phyloP scores from a whole-genome alignment of 1,140 invertebrate species.

The Lerema accius region DNA sequence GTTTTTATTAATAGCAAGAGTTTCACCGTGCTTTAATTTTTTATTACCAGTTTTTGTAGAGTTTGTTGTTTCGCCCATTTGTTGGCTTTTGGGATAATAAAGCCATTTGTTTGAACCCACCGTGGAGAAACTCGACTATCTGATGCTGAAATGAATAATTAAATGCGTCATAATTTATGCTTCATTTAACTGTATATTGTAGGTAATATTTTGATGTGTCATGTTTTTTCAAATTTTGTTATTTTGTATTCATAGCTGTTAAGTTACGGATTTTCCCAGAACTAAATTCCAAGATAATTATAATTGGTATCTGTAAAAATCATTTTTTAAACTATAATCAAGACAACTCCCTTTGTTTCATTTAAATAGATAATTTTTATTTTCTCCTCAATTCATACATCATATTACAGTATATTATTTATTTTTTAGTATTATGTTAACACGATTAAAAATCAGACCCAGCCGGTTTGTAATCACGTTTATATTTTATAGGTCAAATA shows the following conservation, averaged over 20 bases:
- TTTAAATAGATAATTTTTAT: too few relatives aligned
- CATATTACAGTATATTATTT: too few relatives aligned
- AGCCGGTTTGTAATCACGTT: too few relatives aligned
- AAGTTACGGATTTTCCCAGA: too few relatives aligned
- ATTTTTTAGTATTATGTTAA: too few relatives aligned
- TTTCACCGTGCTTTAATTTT: slow-evolving; percentile 28
- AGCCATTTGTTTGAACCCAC: slow-evolving; percentile 27
- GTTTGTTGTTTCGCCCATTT: slow-evolving; percentile 32
- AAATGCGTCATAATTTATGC: neutral
- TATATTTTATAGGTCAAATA: neutral
- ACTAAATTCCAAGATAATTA: too few relatives aligned
- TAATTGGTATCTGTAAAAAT: too few relatives aligned
- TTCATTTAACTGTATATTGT: neutral
- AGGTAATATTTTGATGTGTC: neutral
- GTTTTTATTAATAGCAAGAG: slow-evolving; percentile 31
- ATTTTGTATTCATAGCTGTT: too few relatives aligned
- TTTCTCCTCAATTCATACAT: too few relatives aligned
- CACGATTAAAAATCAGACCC: too few relatives aligned
- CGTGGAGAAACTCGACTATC: neutral
- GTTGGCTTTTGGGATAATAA: slow-evolving; percentile 33
- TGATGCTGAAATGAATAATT: slow-evolving; percentile 14
- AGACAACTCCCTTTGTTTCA: too few relatives aligned
- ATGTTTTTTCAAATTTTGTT: neutral
- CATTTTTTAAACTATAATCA: too few relatives aligned
- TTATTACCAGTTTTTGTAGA: slow-evolving; percentile 27